Base-by-base conservation (phyloP, 2,113 vertebrate species). In the Potamarius usumacintae region DNA sequence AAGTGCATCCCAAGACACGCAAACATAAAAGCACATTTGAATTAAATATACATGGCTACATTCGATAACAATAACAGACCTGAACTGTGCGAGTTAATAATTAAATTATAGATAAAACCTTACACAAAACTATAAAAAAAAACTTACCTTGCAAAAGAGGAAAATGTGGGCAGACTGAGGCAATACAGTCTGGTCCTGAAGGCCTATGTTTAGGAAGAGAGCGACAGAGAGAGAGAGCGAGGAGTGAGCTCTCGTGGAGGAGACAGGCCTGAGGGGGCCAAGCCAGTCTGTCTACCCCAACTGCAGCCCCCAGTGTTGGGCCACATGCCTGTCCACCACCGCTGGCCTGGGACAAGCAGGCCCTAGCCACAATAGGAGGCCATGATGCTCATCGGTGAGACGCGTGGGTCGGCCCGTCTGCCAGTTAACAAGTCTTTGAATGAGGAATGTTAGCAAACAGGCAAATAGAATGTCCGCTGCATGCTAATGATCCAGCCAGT, bases 391-490 rank as follows among this genome's bases (percentile, higher is more conserved):
- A 95, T 95, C 95, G 93, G 93, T 92, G 92, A 95, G 94, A 93
- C 95, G 95, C 95, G 93, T 95, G 96, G 96, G 88, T 96, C 96
- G 95, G 96, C 96, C 96, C 92, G 95, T 96, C 96, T 96, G 96
- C 95, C 96, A 96, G 96, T 96, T 97, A 97, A 97, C 96, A 96
- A 96, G 96, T 96, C 97, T 96, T 95, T 97, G 96, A 97, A 97
- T 97, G 96, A 97, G 96, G 96, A 97, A 97, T 97, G 97, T 97
- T 95, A 96, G 95, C 95, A 97, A 97, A 97, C 96, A 97, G 96
- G 97, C 96, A 96, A 94, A 94, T 96, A 94, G 96, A 95, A 95
- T 96, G 96, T 96, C 94, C 94, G 95, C 90, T 96, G 96, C 96
- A 97, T 96, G 96, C 96, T 96, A 96, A 96, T 96, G 93, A 89